Evolutionary conservation across 2,888 invertebrate species (phyloP), one percentile per base, ranked within the genome.

Genomic region (Cephus pygmeus): DNA sequence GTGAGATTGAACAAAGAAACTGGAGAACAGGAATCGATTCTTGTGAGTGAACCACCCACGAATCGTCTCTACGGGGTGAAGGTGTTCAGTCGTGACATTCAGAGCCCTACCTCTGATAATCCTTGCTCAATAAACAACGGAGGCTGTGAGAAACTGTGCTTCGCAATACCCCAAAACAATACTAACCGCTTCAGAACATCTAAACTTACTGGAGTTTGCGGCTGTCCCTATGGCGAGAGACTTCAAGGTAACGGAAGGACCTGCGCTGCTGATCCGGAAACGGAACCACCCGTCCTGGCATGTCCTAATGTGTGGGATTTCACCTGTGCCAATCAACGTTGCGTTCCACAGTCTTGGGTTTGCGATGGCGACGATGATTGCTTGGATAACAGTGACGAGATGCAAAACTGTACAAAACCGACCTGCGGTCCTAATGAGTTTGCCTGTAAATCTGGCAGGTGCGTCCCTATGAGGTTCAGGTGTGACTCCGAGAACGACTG

Each of bases 351-450:
- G 90, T 96, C 97, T 12, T 98, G 98, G 98, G 96, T 98, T 1
- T 98, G 98, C 90, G 98, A 98, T 89, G 98, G 98, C 0, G 98
- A 98, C 86, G 97, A 98, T 88, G 98, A 99, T 90, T 99, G 99
- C 87, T 92, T 98, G 85, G 98, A 99, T 89, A 97, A 98, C 92
- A 97, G 98, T 78, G 98, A 98, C 89, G 98, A 98, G 91, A 96
- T 97, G 92, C 97, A 97, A 89, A 98, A 98, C 87, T 99, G 98
- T 90, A 98, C 97, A 77, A 97, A 97, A 92, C 96, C 97, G 0
- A 98, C 98, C 0, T 99, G 99, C 91, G 95, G 96, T 73, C 93
- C 96, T 0, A 96, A 96, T 76, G 98, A 99, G 91, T 98, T 98
- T 93, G 97, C 97, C 92, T 99, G 99, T 92, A 96, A 96, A 88